Evolutionary conservation across 2,113 vertebrate species (phyloP).

Genomic region (Nothocercus nigrocapillus): DNA sequence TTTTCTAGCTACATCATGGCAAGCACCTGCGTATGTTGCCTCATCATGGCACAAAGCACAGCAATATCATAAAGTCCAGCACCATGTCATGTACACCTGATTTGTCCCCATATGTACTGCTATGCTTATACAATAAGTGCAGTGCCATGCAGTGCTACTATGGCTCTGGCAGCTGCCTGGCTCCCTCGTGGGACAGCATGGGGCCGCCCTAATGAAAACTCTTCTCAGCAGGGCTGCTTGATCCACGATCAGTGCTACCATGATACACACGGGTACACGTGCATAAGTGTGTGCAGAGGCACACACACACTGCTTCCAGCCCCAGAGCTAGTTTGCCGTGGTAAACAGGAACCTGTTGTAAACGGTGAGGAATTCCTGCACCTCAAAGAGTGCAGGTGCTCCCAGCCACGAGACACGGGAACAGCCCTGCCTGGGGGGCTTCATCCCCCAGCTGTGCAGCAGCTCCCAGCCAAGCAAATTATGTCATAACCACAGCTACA

Average conservation of each 20-base stretch:
- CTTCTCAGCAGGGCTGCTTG: fast-evolving
- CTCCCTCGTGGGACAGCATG: fast-evolving
- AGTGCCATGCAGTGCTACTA: neutral
- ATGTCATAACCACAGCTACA: neutral
- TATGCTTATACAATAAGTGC: neutral
- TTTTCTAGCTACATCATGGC: neutral
- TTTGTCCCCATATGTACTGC: neutral
- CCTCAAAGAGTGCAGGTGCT: too few species aligned
- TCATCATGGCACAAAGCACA: fast-evolving
- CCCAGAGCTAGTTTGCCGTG: neutral
- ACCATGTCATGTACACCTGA: neutral
- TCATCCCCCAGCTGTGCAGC: neutral
- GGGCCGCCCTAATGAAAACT: neutral
- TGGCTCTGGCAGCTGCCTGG: neutral
- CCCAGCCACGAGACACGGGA: fast-evolving
- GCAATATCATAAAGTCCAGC: neutral
- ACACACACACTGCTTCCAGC: fast-evolving
- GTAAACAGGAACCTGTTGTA: fast-evolving
- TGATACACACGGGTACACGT: fast-evolving
- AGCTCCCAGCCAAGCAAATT: neutral
- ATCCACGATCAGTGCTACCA: too few species aligned
- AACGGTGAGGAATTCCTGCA: neutral
- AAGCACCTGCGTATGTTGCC: neutral
- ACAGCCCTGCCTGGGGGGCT: neutral
- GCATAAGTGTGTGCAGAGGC: neutral